A percentile compares a stretch with the other conserved stretches of the same genome.
Conservation (phyloP, 2,888 invertebrate species). For the Mesorhabditis spiculigera region DNA sequence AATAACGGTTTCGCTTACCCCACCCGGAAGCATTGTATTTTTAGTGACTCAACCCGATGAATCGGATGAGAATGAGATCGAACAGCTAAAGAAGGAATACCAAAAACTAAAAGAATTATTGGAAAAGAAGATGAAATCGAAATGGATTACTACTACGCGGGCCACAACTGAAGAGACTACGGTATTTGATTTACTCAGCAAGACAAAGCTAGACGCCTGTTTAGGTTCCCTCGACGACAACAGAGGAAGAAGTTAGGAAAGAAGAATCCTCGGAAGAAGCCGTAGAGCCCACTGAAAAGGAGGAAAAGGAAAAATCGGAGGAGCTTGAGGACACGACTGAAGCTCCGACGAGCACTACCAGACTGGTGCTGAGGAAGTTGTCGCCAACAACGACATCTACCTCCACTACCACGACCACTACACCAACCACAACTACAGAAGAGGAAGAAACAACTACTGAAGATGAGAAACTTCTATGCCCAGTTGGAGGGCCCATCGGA, state of each 20-base stretch:
- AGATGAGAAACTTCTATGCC: constrained; percentile 24
- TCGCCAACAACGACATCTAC: constrained; percentile 9
- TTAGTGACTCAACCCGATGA: neutral
- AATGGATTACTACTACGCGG: constrained; percentile 1
- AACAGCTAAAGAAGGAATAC: neutral
- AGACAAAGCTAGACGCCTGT: neutral
- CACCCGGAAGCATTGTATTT: neutral
- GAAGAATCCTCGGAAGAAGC: constrained; percentile 24
- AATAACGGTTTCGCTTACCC: neutral
- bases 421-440: constrained; percentile 15
- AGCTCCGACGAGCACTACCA: neutral
- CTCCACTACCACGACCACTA: constrained; percentile 12
- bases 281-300: constrained; percentile 12
- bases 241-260: constrained; percentile 19
- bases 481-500: constrained; percentile 43
- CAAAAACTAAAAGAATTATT: neutral
- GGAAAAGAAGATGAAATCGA: constrained; percentile 11
- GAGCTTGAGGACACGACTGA: constrained; percentile 1
- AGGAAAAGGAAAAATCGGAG: constrained; percentile 10
- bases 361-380: neutral
- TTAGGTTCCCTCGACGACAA: constrained; percentile 16
- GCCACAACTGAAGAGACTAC: neutral
- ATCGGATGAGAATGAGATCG: constrained; percentile 1
- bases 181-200: neutral
- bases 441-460: constrained; percentile 16